These are phyloP conservation scores for Frieseomelitta varia DNA, from an alignment of 1,140 invertebrate genomes.

Conservation along the genomic window DNA sequence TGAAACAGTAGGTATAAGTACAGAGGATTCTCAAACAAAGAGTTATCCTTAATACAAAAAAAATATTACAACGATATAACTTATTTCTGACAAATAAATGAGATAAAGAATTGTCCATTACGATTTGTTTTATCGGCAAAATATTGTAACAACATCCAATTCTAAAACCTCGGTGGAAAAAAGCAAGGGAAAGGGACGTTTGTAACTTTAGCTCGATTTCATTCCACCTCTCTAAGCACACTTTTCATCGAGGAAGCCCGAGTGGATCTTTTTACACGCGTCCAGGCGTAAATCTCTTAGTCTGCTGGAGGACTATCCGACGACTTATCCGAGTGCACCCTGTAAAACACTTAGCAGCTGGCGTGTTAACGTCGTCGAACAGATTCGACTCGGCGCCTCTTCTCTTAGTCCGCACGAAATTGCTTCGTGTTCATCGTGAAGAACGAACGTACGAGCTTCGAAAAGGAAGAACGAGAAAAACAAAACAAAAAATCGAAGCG, in stretches of 20 bases:
- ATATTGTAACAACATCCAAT: not conserved
- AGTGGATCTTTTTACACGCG: constrained; percentile 13
- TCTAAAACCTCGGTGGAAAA: not conserved
- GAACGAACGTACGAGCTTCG: not conserved
- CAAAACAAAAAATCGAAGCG: not conserved
- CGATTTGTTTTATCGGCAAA: too few species aligned
- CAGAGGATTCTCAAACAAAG: not conserved
- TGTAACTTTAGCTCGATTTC: not conserved
- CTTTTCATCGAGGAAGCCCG: not conserved
- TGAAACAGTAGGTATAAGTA: not conserved
- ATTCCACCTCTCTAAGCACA: not conserved
- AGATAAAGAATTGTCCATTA: too few species aligned
- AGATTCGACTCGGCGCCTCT: not conserved
- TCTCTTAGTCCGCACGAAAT: not conserved
- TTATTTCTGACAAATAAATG: too few species aligned
- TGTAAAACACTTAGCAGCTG: constrained; percentile 14
- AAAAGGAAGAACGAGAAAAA: not conserved
- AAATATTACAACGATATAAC: too few species aligned
- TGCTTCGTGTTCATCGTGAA: not conserved
- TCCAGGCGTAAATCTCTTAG: not conserved
- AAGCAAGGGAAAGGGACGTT: not conserved
- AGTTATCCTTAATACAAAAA: not conserved
- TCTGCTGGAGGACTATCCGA: not conserved
- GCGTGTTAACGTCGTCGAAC: constrained; percentile 10
- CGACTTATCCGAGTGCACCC: not conserved